Base-by-base conservation (phyloP, 2,113 vertebrate genomes). In the Phalacrocorax carbo region DNA sequence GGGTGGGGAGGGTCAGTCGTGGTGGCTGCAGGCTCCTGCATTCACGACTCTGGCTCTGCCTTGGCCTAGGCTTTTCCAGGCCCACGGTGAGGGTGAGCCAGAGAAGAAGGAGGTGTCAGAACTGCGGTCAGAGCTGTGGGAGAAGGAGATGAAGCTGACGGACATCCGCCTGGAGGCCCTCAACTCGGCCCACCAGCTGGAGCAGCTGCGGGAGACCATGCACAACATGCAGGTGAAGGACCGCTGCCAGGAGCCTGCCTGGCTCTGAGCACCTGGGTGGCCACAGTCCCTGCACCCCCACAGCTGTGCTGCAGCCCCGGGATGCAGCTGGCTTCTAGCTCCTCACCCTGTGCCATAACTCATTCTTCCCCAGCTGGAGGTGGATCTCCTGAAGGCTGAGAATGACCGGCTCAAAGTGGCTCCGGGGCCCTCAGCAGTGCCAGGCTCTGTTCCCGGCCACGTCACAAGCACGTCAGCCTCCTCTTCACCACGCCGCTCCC, bases 121-220 rank as follows among this genome's bases (percentile, higher is more conserved):
- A 70, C 97, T 99, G 51, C 99, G 99, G 65, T 99, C 99, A 1
- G 99, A 99, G 93, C 98, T 99, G 23, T 99, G 99, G 99, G 98
- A 99, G 92, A 99, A 99, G 90, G 99, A 99, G 94, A 99, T 99
- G 98, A 99, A 99, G 93, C 98, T 99, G 57, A 99, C 99, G 0
- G 99, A 99, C 80, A 99, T 99, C 92, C 98, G 99, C 49, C 91
- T 99, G 84, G 99, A 99, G 94, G 99, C 99, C 42, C 98, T 99
- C 64, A 99, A 98, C 97, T 99, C 99, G 0, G 99, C 99, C 61
- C 99, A 99, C 91, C 99, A 99, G 93, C 98, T 99, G 44, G 99
- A 99, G 96, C 99, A 99, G 96, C 98, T 99, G 42, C 94, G 98
- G 64, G 99, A 99, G 77, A 98, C 99, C 49, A 99, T 99, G 99